Evolutionary conservation across 1,140 invertebrate species (phyloP), one percentile per base, ranked within the genome.

Genomic region (Riptortus pedestris): DNA sequence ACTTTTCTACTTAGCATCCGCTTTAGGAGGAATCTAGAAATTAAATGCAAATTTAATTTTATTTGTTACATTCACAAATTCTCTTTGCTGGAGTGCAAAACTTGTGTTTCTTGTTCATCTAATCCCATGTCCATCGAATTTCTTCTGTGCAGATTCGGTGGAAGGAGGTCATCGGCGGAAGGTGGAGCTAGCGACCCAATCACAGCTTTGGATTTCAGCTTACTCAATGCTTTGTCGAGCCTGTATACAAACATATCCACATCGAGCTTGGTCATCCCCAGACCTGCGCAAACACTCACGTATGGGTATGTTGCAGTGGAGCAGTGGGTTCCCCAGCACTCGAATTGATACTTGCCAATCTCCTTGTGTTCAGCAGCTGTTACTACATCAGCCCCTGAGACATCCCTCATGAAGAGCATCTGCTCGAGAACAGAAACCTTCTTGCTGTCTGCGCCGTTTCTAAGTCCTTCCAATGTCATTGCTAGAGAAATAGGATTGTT

Each of bases 401-500:
- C 83, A 70, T 80, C 81, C 66, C 85, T 77, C 31, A 82, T 77
- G 72, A 87, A 88, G 31, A 88, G 73, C 80, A 86, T 87, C 1
- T 85, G 85, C 1, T 85, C 85, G 48, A 88, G 73, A 73, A 84
- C 76, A 61, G 75, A 75, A 45, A 80, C 72, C 68, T 74, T 73
- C 69, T 78, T 77, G 59, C 73, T 75, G 63, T 79, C 77, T 43
- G 73, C 73, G 29, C 64, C 66, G 11, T 61, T 31, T 31, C 51
- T 66, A 28, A 73, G 62, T 27, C 69, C 70, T 24, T 66, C 69
- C 11, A 77, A 67, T 0, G 74, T 75, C 71, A 76, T 72, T n/a
- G 69, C 74, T 74, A 90, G 76, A 0, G 88, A 91, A 69, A 92
- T 88, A 2, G 81, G 80, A 75, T 91, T 91, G 33, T 79, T 77